Base-by-base conservation (phyloP, 2,113 vertebrate species). In the Neopipo cinnamomea region DNA sequence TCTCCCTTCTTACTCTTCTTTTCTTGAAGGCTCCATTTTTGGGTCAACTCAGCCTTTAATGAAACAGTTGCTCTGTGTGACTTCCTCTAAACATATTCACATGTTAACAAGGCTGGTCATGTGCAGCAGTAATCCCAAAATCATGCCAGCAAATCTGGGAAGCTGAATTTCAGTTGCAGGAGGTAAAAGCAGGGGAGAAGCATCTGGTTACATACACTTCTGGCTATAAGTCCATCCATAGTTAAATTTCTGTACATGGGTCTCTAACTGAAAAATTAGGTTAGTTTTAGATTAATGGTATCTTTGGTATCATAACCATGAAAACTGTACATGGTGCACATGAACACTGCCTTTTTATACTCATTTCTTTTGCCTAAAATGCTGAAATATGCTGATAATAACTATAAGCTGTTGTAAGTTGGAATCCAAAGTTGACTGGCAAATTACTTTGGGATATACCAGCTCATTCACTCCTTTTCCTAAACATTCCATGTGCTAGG, bases 191-290 rank as follows among this genome's bases (percentile, higher is more conserved):
- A 16, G 23, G 6, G 35, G 65, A 73, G 41, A 52, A 37, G n/a
- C 22, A 65, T 20, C 20, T 70, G 14, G 37, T 56, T 35, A 37
- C 1, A 2, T 8, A 61, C 6, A 76, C 28, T 5, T 42, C 6
- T 39, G 27, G 53, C 39, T 52, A 33, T 37, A 74, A 66, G 35
- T 4, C 61, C 30, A 22, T 65, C 23, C 7, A 8, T 19, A 25
- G 11, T 20, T 58, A 12, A 6, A 49, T 37, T 71, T 46, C 55
- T 71, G 12, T 20, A 19, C 0, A 0, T 12, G 67, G 13, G 6
- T n/a, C 10, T 78, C 41, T 7, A 49, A 56, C 21, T n/a, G 20
- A 89, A 67, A 18, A 71, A 31, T 10, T 16, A 4, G 7, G 21
- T 9, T 24, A 13, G n/a, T 20, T 89, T 91, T 53, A 53, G 37